Evolutionary conservation across 2,797 vertebrate species (phyloP), one percentile per base, ranked within the genome.

Genomic region (Leuciscus waleckii): DNA sequence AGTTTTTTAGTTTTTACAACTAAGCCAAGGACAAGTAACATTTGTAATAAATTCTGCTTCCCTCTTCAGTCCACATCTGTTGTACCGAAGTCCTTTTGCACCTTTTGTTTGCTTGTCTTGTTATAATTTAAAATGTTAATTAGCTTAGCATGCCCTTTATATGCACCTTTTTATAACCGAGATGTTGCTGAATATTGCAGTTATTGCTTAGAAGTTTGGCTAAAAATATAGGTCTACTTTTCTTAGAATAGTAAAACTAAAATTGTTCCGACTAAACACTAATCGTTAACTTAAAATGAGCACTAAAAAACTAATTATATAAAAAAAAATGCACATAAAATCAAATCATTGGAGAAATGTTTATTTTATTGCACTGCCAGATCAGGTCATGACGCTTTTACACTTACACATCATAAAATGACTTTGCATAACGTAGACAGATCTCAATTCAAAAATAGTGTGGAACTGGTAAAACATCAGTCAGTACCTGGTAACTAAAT

Each of bases 301-400:
- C 7, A 4, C 32, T 68, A 65, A 37, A 43, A 73, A 14, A 46
- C 11, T 0, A 19, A 26, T 4, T 35, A 4, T 26, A 63, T 26
- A 3, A 23, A 76, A 23, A 23, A 58, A 71, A 58, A 43, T 23
- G 35, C 10, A 51, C 37, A 14, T 56, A 32, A 35, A 49, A 82
- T 35, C 51, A 10, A 73, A 29, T 46, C 19, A 49, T 54, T 14
- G 16, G 23, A 37, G 21, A 51, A 67, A 39, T 67, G 21, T 82
- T 37, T 35, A 3, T 54, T 83, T 83, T 75, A 65, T 65, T 75
- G 41, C 56, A 75, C 81, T 49, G 32, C 41, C 68, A 61, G 39
- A 61, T 46, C 11, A 49, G 56, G 26, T 78, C 10, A 73, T 73
- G n/a, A 23, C 7, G 4, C 16, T 35, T 63, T 29, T 21, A 73